These are phyloP conservation scores for Agrotis exclamationis DNA, from an alignment of 2,888 invertebrate species.

Conservation along the genomic window DNA sequence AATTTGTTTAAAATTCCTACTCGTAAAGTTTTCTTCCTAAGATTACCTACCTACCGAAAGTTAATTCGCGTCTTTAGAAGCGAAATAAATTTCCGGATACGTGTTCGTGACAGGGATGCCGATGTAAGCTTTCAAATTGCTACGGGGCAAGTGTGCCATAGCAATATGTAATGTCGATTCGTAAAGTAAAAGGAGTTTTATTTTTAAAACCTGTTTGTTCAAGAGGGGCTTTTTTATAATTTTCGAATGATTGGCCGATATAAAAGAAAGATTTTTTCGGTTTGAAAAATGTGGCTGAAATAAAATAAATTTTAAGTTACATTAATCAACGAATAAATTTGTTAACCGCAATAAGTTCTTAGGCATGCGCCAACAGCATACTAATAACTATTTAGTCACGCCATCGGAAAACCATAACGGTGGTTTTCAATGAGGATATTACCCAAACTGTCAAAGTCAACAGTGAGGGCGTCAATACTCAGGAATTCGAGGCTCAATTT, in stretches of 20 bases:
- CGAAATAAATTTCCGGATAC: constrained; percentile 1
- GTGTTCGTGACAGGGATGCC: background rate
- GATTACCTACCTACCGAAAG: background rate
- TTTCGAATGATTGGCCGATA: no score
- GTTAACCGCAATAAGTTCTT: no score
- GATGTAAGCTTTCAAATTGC: background rate
- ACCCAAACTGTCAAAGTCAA: background rate
- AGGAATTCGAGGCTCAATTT: background rate
- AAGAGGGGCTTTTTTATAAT: no score
- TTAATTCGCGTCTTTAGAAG: constrained; percentile 1
- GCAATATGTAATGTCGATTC: background rate
- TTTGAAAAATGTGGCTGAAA: no score
- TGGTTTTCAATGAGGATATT: background rate
- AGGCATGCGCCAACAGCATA: background rate
- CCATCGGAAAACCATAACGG: background rate
- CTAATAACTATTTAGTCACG: background rate
- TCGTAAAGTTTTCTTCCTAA: background rate
- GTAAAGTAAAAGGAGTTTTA: no score
- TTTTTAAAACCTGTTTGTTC: no score
- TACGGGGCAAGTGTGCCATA: background rate
- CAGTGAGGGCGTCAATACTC: background rate
- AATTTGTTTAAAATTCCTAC: constrained; percentile 9
- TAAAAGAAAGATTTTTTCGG: no score
- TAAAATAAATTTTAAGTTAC: no score
- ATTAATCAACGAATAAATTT: no score